These are phyloP conservation scores for Saccopteryx bilineata DNA, from an alignment of 2,113 vertebrate species.

Conservation along the genomic window DNA sequence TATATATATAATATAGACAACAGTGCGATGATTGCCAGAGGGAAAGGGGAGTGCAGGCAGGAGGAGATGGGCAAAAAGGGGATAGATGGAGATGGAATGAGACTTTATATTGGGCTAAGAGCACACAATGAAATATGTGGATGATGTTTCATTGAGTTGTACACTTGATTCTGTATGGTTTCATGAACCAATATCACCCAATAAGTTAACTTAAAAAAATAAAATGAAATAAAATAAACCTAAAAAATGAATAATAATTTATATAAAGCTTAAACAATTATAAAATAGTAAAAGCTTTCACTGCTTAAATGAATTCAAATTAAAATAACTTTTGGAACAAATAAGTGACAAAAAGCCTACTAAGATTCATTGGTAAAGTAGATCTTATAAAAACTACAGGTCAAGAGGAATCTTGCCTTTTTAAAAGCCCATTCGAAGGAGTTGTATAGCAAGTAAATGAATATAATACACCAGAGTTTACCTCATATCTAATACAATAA, in stretches of 20 bases:
- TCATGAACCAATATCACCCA: not conserved
- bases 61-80: not conserved
- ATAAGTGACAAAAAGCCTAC: not conserved
- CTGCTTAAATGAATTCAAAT: not conserved
- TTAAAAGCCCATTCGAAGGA: constrained; percentile 32
- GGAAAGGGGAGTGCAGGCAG: not conserved
- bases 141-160: not conserved
- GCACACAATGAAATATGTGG: not conserved
- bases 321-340: not conserved
- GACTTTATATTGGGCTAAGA: not conserved
- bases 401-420: not conserved
- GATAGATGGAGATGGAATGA: not conserved
- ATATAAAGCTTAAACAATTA: not conserved
- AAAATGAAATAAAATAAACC: not conserved
- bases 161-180: not conserved
- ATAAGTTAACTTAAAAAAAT: not conserved
- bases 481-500: not conserved
- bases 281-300: not conserved
- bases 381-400: not conserved
- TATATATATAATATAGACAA: not conserved
- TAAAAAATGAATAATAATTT: not conserved
- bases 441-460: not conserved
- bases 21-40: not conserved
- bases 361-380: not conserved
- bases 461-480: not conserved